Base-by-base conservation (phyloP, 2,113 vertebrate genomes). In the Amblyornis subalaris region DNA sequence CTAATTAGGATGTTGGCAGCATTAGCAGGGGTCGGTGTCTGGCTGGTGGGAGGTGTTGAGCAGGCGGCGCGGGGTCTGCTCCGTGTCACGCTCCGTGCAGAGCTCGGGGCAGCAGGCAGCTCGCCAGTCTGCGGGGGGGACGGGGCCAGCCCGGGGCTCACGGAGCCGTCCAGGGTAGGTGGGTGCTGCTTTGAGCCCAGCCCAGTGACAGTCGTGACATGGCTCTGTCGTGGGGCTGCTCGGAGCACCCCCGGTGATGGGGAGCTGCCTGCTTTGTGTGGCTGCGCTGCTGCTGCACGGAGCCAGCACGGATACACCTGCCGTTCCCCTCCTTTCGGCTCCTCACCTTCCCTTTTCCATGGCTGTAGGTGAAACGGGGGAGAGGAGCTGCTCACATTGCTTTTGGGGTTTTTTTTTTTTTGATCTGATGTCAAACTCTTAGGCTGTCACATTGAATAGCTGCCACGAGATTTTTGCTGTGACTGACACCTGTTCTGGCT, bases 401-500 rank as follows among this genome's bases (percentile, higher is more conserved):
- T 76, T 76, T 69, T 35, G 35, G 10, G 4, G 1, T 6, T 29
- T 53, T 10, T 17, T n/a, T 44, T 38, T 53, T 10, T 17, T n/a
- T 44, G n/a, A 35, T 70, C 36, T 33, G 65, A n/a, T 82, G 45
- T 90, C 75, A 84, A 64, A 48, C 55, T 50, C 69, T 64, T 22
- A 45, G 58, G 79, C 85, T 69, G 74, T 88, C 67, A 12, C 25
- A 10, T 17, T 95, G 66, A 85, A 40, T 89, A 61, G 38, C 81
- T 92, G 93, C 87, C 74, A 58, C 0, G 14, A 84, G 90, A 55
- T 92, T 92, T 92, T 55, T 72, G 88, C 78, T 88, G 75, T 94
- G 93, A 91, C 91, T 93, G 91, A 76, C 96, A 95, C 91, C 95
- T 95, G 91, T 85, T 94, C 89, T 86, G 79, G 67, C 85, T 93